These are phyloP conservation scores for Ptiloglossa arizonensis DNA, from an alignment of 1,140 invertebrate species.

Conservation along the genomic window DNA sequence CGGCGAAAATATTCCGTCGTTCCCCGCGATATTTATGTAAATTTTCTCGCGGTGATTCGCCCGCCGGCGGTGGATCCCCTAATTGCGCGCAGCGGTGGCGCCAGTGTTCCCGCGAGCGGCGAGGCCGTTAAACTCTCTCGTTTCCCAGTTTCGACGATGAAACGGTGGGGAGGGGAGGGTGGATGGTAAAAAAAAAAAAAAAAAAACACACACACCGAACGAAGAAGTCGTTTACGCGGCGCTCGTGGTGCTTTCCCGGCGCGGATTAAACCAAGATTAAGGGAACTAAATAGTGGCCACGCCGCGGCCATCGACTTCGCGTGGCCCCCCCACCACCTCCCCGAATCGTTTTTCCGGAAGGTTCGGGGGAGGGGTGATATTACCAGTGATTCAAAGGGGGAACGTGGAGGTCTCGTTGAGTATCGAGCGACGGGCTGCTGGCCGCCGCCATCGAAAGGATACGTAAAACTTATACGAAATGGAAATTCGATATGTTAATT, in stretches of 20 bases:
- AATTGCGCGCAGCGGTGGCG: background rate
- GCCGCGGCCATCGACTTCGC: background rate
- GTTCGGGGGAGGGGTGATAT: too few relatives aligned
- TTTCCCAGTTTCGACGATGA: too few relatives aligned
- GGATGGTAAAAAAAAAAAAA: background rate
- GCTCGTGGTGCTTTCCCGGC: background rate
- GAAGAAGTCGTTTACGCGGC: background rate
- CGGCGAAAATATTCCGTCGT: too few relatives aligned
- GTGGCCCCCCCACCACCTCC: too few relatives aligned
- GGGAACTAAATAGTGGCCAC: background rate
- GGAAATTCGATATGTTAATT: constrained; percentile 44
- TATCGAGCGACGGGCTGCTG: background rate
- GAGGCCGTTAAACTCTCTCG: background rate
- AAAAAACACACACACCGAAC: background rate
- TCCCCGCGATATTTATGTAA: too few relatives aligned
- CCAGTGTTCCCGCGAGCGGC: background rate
- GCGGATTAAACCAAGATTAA: constrained; percentile 38
- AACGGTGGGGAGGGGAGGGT: too few relatives aligned
- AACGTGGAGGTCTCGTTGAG: too few relatives aligned
- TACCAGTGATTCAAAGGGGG: too few relatives aligned
- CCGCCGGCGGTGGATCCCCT: background rate
- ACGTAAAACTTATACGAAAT: constrained; percentile 9
- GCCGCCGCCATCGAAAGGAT: background rate
- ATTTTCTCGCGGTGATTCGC: background rate
- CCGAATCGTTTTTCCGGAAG: too few relatives aligned